Evolutionary conservation across 2,888 invertebrate genomes (phyloP), one percentile per base, ranked within the genome.

Genomic region (Xestoiulus laeticollis): DNA sequence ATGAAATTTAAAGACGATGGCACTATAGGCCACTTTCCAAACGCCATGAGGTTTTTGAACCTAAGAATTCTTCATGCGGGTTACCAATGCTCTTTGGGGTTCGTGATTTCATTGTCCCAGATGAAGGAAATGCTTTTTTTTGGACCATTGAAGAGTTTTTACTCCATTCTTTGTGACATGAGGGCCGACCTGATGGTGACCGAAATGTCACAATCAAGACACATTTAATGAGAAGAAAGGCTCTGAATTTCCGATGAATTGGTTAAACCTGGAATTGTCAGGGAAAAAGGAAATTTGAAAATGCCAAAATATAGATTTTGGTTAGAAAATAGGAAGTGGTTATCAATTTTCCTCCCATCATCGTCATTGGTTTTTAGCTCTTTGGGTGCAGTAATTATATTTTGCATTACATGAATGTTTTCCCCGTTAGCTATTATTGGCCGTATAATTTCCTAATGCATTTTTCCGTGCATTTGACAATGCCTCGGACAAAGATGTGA

Each of bases 1-100:
- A 68, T 68, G 68, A 68, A 68, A 68, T 68, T 68, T 68, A 68
- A 68, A 68, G 68, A 22, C 68, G 68, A 68, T 68, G 22, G 68
- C 68, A 68, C 68, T 68, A 68, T n/a, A 22, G 26, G 26, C 5
- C 22, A 5, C 26, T 68, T 22, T 68, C 26, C 68, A 68, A 26
- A 22, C 5, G n/a, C 12, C 22, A 26, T 6, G 0, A 26, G 68
- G n/a, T n/a, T 19, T 59, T 59, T n/a, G 5, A 26, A 68, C 26
- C 10, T 68, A 10, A n/a, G n/a, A 26, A 59, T 6, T 38, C 38
- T 38, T 38, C 6, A 38, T 38, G 38, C 38, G 38, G 38, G 38
- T 38, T 38, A 38, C 38, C 38, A 5, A 38, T 38, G 38, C 38
- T 38, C 38, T 5, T 68, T 68, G 5, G 26, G 68, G 12, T 22